Base-by-base conservation (phyloP, 2,113 vertebrate species). In the Clupea harengus region DNA sequence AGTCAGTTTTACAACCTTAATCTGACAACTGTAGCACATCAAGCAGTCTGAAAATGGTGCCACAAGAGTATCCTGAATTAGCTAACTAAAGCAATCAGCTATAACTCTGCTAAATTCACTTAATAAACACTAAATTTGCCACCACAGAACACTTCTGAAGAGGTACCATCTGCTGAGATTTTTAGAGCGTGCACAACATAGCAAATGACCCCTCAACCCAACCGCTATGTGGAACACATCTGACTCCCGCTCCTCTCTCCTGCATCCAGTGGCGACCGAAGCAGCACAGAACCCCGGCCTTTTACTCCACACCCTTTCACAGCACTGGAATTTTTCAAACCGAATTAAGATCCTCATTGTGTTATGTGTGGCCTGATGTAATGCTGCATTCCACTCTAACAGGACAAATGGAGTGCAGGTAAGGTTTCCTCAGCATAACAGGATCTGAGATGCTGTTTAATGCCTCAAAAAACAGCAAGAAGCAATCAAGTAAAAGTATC, bases 401-500 rank as follows among this genome's bases (percentile, higher is more conserved):
- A 39, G 72, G 72, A 32, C 28, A 78, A 32, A 78, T 10, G 32
- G 72, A 78, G 39, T 39, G 72, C 72, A 78, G 72, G 72, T 32
- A 32, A 44, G 72, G 72, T 32, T 15, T 17, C 28, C 9, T 78
- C 15, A 32, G 10, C 32, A 39, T 78, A 39, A 78, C 72, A 39
- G 2, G 28, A 78, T 78, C 72, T 17, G 11, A 39, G 72, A 5
- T 78, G 11, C 72, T 39, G 28, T 78, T 44, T 78, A 39, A 78
- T 72, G 25, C 25, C 64, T 72, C 64, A 28, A 72, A 28, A 25
- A 72, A 72, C 28, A 78, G 72, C 72, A 78, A 39, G 32, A 78
- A 15, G 32, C 72, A 78, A 78, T 78, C 72, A 78, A 44, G 72
- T 78, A 78, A 78, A 78, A 78, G 72, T 44, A 39, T 78, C 28